phyloP scores from a whole-genome alignment of 2,113 vertebrate species.

The Sylvilagus bachmani region DNA sequence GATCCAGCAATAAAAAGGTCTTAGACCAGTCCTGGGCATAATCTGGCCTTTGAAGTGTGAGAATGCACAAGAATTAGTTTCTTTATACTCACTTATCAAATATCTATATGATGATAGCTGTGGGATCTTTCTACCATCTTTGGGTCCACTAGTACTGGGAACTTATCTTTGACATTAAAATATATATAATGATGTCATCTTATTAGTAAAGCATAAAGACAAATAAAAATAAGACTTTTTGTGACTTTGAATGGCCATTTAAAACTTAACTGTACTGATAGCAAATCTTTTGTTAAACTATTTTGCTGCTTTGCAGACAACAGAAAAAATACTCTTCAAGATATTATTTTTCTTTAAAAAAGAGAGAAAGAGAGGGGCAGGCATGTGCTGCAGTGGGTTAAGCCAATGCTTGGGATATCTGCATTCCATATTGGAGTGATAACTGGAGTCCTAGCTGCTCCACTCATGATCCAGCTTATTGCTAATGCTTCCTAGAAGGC shows the following conservation, averaged over 20 bases:
- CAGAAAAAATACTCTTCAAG: background rate
- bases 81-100: background rate
- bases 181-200: background rate
- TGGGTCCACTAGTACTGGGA: background rate
- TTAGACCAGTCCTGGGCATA: background rate
- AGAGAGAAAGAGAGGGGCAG: background rate
- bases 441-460: too few species aligned
- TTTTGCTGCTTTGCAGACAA: slow-evolving; percentile 10
- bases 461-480: too few species aligned
- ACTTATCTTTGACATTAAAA: background rate
- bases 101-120: background rate
- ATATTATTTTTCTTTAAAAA: slow-evolving; percentile 32
- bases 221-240: slow-evolving; percentile 40
- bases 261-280: slow-evolving; percentile 4
- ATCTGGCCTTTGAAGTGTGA: background rate
- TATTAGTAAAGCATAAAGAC: background rate
- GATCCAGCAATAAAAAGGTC: background rate
- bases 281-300: slow-evolving; percentile 33
- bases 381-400: too few species aligned
- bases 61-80: background rate
- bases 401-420: too few species aligned
- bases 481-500: too few species aligned
- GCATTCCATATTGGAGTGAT: too few species aligned
- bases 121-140: background rate
- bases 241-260: slow-evolving; percentile 32